Percentiles rank a stretch among this genome's conserved stretches.
These are phyloP conservation scores for Orchesellides sinensis DNA, from an alignment of 2,888 invertebrate species.

Conservation along the genomic window DNA sequence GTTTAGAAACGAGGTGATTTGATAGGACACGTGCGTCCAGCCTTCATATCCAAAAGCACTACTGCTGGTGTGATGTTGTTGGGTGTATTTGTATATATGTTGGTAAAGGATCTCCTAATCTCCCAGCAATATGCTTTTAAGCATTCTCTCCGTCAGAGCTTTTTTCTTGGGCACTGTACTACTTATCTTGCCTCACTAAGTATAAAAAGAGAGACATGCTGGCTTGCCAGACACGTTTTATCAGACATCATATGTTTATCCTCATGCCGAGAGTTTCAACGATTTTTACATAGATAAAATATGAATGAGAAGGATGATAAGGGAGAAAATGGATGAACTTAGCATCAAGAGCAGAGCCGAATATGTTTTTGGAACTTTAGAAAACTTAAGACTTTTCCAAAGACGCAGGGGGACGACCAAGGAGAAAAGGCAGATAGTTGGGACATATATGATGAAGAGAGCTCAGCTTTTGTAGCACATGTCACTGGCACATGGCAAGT, in stretches of 20 bases:
- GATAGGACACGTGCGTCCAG: slow-evolving; percentile 32
- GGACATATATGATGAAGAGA: background rate
- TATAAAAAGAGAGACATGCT: too few relatives aligned
- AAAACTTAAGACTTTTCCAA: background rate
- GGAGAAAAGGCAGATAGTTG: too few relatives aligned
- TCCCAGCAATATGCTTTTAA: too few relatives aligned
- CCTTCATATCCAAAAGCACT: background rate
- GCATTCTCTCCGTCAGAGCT: too few relatives aligned
- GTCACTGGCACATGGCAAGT: slow-evolving; percentile 61
- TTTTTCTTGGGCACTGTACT: too few relatives aligned
- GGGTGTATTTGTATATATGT: too few relatives aligned
- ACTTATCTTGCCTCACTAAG: too few relatives aligned
- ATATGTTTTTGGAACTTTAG: too few relatives aligned
- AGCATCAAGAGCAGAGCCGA: too few relatives aligned
- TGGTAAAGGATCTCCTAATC: too few relatives aligned
- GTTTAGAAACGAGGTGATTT: slow-evolving; percentile 20
- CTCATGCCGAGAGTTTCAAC: slow-evolving; percentile 21
- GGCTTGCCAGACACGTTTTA: background rate
- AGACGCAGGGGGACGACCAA: background rate
- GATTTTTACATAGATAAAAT: background rate
- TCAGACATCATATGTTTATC: slow-evolving; percentile 21
- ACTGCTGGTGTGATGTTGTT: too few relatives aligned
- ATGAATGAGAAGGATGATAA: background rate
- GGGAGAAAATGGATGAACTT: background rate
- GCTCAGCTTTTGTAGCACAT: slow-evolving; percentile 31